Conservation (phyloP, 1,140 invertebrate species). For the Leptinotarsa texana region DNA sequence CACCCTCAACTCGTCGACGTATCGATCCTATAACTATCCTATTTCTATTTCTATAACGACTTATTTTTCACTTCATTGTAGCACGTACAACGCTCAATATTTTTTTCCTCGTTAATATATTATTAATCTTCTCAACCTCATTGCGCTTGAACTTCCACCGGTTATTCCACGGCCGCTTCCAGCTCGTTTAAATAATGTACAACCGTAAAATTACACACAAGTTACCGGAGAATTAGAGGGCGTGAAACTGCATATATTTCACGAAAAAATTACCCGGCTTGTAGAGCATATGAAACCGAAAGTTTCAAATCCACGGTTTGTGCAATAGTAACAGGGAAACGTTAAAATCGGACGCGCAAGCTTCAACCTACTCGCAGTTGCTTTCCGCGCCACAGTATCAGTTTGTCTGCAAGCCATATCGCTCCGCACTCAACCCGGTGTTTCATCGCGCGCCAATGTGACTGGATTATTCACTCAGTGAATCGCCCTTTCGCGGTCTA, state of each 20-base stretch:
- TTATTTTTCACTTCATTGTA: too few species aligned
- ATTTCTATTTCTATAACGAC: too few species aligned
- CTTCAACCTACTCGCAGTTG: constrained; percentile 30
- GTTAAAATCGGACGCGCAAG: constrained; percentile 38
- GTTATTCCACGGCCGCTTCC: background rate
- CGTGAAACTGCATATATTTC: constrained; percentile 20
- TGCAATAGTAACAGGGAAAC: constrained; percentile 21
- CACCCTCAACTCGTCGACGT: too few species aligned
- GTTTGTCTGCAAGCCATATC: constrained; percentile 39
- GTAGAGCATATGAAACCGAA: constrained; percentile 15
- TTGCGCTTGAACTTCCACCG: background rate
- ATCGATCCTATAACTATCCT: too few species aligned
- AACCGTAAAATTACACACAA: constrained; percentile 16
- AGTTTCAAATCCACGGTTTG: constrained; percentile 13
- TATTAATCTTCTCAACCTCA: background rate
- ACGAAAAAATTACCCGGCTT: constrained; percentile 7
- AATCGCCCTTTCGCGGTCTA: constrained; percentile 9
- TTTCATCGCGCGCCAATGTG: constrained; percentile 12
- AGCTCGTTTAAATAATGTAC: constrained; percentile 12
- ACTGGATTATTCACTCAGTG: background rate
- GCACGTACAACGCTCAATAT: background rate
- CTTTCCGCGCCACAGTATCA: constrained; percentile 40
- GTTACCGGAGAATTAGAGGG: constrained; percentile 3
- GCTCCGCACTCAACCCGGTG: constrained; percentile 28
- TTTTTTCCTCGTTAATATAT: background rate